phyloP scores from a whole-genome alignment of 2,797 vertebrate species.

The Manis crassicaudata region DNA sequence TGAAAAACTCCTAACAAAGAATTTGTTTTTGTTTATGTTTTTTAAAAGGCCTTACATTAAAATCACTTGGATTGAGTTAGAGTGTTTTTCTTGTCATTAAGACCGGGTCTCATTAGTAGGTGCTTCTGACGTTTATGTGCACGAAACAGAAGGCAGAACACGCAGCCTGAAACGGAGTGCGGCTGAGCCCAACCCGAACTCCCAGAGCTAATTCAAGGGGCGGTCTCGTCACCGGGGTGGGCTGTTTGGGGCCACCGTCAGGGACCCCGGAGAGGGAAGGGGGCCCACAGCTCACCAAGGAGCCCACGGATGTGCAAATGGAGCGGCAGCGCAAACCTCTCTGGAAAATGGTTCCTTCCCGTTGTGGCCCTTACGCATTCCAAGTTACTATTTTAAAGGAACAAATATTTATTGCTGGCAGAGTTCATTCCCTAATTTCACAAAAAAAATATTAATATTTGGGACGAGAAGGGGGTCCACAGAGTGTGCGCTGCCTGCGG shows the following conservation, averaged over 20 bases:
- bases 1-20: background rate
- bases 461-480: slow-evolving; percentile 27
- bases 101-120: background rate
- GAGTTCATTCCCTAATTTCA: slow-evolving; percentile 5
- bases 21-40: background rate
- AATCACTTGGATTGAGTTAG: background rate
- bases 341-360: background rate
- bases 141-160: background rate
- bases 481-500: slow-evolving; percentile 4
- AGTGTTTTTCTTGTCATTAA: background rate
- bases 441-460: background rate
- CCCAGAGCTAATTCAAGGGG: background rate
- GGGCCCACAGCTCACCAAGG: background rate
- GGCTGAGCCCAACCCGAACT: background rate
- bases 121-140: background rate
- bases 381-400: background rate
- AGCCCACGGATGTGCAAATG: fast-evolving
- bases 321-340: background rate
- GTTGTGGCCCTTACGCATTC: no score
- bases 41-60: slow-evolving; percentile 1
- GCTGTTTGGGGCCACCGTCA: no score
- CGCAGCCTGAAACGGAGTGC: background rate
- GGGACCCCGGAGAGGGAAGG: no score
- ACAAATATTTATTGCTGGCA: background rate
- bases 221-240: background rate